Conservation (phyloP, 2,888 invertebrate genomes). For the Parascotia fuliginaria region DNA sequence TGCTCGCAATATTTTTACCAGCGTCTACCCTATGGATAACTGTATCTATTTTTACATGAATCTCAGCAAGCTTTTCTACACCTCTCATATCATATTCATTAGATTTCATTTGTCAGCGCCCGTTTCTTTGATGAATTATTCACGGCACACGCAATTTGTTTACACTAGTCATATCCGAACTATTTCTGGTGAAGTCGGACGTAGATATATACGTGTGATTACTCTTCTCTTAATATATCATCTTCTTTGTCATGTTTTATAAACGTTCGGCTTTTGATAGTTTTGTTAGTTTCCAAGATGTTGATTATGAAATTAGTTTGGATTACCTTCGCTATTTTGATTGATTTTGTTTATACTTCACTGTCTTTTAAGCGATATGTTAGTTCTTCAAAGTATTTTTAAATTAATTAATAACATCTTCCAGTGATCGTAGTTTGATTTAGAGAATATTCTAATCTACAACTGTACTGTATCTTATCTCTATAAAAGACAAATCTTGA, state of each 20-base stretch:
- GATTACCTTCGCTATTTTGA: neutral
- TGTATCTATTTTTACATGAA: conserved; percentile 54
- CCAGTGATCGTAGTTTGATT: no score
- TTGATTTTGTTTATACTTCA: neutral
- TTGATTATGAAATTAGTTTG: neutral
- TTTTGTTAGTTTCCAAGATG: neutral
- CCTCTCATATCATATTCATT: conserved; percentile 81
- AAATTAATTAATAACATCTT: no score
- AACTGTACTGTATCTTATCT: no score
- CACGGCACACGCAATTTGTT: conserved; percentile 75
- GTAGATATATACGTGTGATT: conserved; percentile 55
- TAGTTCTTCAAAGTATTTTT: no score
- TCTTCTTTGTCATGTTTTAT: conserved; percentile 24
- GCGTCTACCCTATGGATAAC: conserved; percentile 29
- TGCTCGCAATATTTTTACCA: conserved; percentile 38
- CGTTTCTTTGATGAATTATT: conserved; percentile 81
- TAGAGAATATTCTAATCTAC: no score
- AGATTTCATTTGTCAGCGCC: conserved; percentile 82
- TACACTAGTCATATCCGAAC: conserved; percentile 63
- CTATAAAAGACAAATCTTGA: no score
- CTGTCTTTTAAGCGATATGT: neutral
- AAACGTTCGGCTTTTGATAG: conserved; percentile 3
- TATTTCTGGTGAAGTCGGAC: conserved; percentile 59
- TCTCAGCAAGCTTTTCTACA: conserved; percentile 57
- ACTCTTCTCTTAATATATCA: conserved; percentile 47